Conservation (phyloP, 1,140 invertebrate genomes). For the Procambarus clarkii region DNA sequence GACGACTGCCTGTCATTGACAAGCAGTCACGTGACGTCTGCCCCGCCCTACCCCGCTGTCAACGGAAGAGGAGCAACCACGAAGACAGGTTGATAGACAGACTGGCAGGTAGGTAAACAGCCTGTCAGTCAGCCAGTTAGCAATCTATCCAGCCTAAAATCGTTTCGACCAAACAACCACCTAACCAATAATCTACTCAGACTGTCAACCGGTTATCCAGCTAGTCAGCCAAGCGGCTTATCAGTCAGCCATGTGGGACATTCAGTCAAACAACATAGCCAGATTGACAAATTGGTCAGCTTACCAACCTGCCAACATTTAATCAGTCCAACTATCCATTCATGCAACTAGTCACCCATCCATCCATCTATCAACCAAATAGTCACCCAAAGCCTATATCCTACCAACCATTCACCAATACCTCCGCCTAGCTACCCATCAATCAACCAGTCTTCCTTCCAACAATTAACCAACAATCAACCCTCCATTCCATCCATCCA, state of each 20-base stretch:
- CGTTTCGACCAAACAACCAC: not conserved
- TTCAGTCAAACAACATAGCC: not conserved
- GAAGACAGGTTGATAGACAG: too few relatives aligned
- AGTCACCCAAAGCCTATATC: not conserved
- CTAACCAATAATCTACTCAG: not conserved
- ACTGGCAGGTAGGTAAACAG: too few relatives aligned
- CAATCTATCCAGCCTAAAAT: not conserved
- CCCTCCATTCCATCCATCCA: not conserved
- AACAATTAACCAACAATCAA: not conserved
- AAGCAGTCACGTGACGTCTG: too few relatives aligned
- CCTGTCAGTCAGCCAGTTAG: not conserved
- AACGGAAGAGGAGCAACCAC: too few relatives aligned
- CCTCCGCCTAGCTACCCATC: not conserved
- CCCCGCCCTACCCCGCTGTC: too few relatives aligned
- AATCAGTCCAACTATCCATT: not conserved
- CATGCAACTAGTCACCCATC: not conserved
- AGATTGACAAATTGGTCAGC: not conserved
- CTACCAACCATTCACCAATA: not conserved
- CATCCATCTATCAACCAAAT: not conserved
- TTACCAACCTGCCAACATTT: not conserved
- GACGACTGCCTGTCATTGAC: too few relatives aligned
- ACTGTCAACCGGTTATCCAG: not conserved
- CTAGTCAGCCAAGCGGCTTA: not conserved
- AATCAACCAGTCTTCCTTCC: not conserved
- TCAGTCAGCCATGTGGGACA: not conserved